These are phyloP conservation scores for Dasypus novemcinctus DNA, from an alignment of 2,113 vertebrate species.

Conservation along the genomic window DNA sequence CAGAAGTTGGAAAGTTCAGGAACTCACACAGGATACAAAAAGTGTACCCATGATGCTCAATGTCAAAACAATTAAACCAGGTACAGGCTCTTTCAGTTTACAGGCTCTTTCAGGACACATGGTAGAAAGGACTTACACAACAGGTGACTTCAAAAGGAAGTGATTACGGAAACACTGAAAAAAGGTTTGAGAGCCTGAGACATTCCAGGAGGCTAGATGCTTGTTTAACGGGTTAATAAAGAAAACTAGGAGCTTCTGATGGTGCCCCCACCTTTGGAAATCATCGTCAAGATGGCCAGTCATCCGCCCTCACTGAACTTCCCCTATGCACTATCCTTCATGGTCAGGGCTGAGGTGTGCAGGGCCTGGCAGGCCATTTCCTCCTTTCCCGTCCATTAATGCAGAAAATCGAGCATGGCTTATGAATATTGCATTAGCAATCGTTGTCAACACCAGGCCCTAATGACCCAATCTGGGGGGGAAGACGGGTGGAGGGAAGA, in stretches of 20 bases:
- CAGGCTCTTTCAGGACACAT: not conserved
- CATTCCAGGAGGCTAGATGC: not conserved
- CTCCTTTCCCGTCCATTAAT: not conserved
- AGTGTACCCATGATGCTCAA: not conserved
- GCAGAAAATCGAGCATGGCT: not conserved
- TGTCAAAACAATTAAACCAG: not conserved
- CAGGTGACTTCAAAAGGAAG: not conserved
- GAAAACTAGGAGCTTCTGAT: not conserved
- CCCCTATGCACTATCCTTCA: not conserved
- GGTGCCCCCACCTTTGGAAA: not conserved
- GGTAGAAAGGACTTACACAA: not conserved
- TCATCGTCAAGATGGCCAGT: not conserved
- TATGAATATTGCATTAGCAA: not conserved
- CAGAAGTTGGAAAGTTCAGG: not conserved
- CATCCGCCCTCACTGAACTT: not conserved
- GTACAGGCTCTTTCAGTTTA: not conserved
- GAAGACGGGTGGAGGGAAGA: not conserved
- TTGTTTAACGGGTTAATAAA: not conserved
- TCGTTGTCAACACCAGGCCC: not conserved
- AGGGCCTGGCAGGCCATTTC: fast-evolving
- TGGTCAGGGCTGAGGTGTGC: not conserved
- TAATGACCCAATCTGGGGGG: conserved; percentile 22
- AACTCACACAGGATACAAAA: not conserved
- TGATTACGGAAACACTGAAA: not conserved
- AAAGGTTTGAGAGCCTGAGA: not conserved